phyloP scores from a whole-genome alignment of 2,888 invertebrate species.

The Epinotia demarniana region DNA sequence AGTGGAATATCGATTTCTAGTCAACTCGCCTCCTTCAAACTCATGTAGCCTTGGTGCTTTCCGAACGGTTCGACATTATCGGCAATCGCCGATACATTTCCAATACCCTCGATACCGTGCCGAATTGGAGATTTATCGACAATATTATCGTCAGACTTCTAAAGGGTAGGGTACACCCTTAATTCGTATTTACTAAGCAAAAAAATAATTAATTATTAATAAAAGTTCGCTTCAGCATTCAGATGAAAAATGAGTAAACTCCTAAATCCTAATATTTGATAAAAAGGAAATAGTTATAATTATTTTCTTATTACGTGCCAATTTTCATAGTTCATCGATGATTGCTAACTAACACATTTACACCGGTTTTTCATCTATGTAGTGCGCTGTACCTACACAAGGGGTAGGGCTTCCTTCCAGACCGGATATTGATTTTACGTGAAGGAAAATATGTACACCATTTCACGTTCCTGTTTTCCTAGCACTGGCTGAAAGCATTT shows the following conservation, averaged over 20 bases:
- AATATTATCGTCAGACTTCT: conserved; percentile 39
- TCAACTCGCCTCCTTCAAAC: conserved; percentile 68
- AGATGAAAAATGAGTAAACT: neutral
- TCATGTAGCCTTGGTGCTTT: conserved; percentile 81
- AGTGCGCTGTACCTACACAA: neutral
- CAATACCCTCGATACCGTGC: conserved; percentile 60
- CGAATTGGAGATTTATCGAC: conserved; percentile 55
- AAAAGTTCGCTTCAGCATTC: no score
- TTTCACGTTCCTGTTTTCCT: conserved; percentile 60
- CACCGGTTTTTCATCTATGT: conserved; percentile 1
- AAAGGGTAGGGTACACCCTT: neutral
- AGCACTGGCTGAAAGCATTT: conserved; percentile 60
- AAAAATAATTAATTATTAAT: no score
- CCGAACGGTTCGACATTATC: conserved; percentile 85
- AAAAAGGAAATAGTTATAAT: neutral
- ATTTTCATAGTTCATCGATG: neutral
- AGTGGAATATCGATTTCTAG: conserved; percentile 83
- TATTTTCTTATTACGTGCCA: neutral
- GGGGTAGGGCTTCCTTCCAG: conserved; percentile 47
- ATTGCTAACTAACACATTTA: neutral
- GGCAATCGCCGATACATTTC: conserved; percentile 82
- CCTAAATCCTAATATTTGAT: neutral
- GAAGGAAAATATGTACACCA: conserved; percentile 45
- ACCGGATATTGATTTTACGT: conserved; percentile 64
- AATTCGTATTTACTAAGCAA: neutral